Percentiles rank a stretch among this genome's conserved stretches.
These are phyloP conservation scores for Marronus borbonicus DNA, from an alignment of 2,888 invertebrate species.

Conservation along the genomic window DNA sequence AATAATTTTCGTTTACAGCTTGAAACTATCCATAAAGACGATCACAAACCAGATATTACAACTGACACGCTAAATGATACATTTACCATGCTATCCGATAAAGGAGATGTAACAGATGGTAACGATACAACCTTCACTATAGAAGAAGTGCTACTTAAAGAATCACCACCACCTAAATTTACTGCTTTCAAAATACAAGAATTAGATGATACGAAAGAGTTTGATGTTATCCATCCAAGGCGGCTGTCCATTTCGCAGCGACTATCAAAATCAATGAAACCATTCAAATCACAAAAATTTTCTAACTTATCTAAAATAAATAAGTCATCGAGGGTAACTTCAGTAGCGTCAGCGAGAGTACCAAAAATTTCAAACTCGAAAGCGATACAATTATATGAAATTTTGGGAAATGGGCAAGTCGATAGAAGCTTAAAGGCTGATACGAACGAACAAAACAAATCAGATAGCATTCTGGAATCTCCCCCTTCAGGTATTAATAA, in stretches of 20 bases:
- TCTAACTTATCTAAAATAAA: not conserved
- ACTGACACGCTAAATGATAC: too few relatives aligned
- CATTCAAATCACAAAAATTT: not conserved
- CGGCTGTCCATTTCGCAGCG: not conserved
- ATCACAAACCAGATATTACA: too few relatives aligned
- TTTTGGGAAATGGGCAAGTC: not conserved
- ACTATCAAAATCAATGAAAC: slow-evolving; percentile 1
- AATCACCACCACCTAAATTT: not conserved
- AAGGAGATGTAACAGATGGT: not conserved
- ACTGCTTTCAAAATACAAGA: not conserved
- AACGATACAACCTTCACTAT: not conserved
- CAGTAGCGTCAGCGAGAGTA: not conserved
- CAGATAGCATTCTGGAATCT: not conserved
- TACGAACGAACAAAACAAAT: not conserved
- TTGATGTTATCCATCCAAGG: too few relatives aligned
- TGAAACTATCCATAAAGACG: too few relatives aligned
- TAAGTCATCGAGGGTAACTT: slow-evolving; percentile 10
- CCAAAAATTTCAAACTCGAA: slow-evolving; percentile 22
- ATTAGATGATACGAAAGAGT: not conserved
- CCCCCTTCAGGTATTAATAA: not conserved
- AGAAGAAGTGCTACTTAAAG: not conserved
- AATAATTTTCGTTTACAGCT: too few relatives aligned
- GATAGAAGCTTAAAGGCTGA: not conserved
- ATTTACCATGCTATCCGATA: too few relatives aligned
- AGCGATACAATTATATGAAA: slow-evolving; percentile 10